Base-by-base conservation (phyloP, 2,888 invertebrate species). In the Melanostoma scalare region DNA sequence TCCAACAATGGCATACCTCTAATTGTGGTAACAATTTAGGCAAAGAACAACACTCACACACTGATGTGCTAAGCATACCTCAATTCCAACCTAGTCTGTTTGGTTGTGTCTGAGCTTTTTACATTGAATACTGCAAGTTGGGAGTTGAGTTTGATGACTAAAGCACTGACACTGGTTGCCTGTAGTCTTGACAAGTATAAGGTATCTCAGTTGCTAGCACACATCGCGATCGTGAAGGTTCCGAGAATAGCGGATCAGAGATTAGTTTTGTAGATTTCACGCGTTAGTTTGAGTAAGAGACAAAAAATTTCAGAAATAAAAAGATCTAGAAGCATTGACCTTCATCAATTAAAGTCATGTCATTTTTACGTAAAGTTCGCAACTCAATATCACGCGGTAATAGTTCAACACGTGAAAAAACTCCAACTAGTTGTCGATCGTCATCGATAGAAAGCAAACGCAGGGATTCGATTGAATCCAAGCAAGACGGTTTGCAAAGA, bases 361-460 rank as follows among this genome's bases (percentile, higher is more conserved):
- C 90, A 78, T 91, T 91, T 86, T 89, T 91, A 86, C 90, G 90
- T 85, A 90, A 89, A 79, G 88, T 91, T 68, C 91, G 90, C 77
- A 88, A 89, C 58, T 88, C 90, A 53, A 86, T 90, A 65, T 86
- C 88, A 30, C 88, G 89, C 74, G 88, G 88, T 81, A 89, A 88
- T 86, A 90, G 88, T 85, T 87, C 89, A 31, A 89, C 91, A 68
- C 90, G 91, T 67, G 91, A 90, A 33, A 89, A 89, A 55, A 90
- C 90, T 30, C 90, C 90, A 2, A 90, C 89, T 53, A 84, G 85
- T 35, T 65, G 86, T 10, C 85, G 85, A 9, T 80, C 85, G 9
- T 67, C 80, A 3, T 80, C 85, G 38, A 67, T 78, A 8, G 84
- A 84, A 6, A 75, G 76, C 35, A 85, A 85, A 20, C 85, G 90